These are phyloP conservation scores for Platycheirus albimanus DNA, from an alignment of 2,888 invertebrate species.

Conservation along the genomic window DNA sequence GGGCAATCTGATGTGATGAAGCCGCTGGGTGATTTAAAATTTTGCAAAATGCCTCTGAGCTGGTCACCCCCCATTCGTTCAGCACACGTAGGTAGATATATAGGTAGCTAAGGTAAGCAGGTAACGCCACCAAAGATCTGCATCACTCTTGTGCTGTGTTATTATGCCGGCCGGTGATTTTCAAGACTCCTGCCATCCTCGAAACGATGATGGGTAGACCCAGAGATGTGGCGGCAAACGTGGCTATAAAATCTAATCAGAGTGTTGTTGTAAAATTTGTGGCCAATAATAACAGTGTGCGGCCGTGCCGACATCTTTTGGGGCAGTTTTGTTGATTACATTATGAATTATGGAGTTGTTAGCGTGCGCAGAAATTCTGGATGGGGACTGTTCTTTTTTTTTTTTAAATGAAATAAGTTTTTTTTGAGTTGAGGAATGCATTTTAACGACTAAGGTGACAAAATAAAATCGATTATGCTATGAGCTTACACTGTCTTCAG, in stretches of 20 bases:
- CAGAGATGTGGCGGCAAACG: conserved; percentile 51
- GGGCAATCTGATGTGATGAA: conserved; percentile 69
- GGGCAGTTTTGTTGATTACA: conserved; percentile 57
- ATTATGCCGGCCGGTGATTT: conserved; percentile 60
- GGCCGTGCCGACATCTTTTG: conserved; percentile 60
- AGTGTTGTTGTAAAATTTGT: conserved; percentile 72
- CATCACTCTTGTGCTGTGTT: conserved; percentile 41
- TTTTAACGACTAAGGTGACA: no score
- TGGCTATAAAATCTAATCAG: conserved; percentile 70
- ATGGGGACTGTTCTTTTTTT: conserved; percentile 20
- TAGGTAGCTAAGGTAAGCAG: conserved; percentile 9
- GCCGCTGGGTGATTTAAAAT: conserved; percentile 70
- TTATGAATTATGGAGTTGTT: conserved; percentile 58
- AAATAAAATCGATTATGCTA: no score
- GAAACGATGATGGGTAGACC: conserved; percentile 25
- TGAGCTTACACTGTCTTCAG: no score
- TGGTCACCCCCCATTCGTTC: conserved; percentile 63
- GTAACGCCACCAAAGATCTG: conserved; percentile 32
- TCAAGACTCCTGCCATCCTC: conserved; percentile 28
- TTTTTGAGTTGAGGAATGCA: no score
- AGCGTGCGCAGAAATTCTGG: background rate
- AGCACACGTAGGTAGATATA: conserved; percentile 42
- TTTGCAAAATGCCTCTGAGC: conserved; percentile 62
- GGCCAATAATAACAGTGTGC: conserved; percentile 73
- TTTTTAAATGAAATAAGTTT: no score